Conservation (phyloP, 2,797 vertebrate species). For the Chromis chromis region DNA sequence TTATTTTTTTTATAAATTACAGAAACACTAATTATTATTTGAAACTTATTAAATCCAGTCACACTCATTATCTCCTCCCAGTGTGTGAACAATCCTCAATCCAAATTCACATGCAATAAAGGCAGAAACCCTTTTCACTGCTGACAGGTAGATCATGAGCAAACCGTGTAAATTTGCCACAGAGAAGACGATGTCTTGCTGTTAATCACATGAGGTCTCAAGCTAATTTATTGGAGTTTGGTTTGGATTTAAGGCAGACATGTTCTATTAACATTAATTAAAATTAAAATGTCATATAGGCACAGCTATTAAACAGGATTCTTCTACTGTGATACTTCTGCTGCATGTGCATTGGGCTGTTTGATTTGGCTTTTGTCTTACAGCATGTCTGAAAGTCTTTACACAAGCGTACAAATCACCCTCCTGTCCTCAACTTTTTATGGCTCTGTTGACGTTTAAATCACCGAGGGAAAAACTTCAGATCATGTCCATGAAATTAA, state of each 20-base stretch:
- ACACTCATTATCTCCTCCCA: background rate
- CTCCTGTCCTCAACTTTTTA: constrained; percentile 37
- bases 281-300: too few species aligned
- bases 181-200: background rate
- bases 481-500: constrained; percentile 36
- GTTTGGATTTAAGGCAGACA: background rate
- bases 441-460: constrained; percentile 33
- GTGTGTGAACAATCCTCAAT: background rate
- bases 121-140: background rate
- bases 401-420: constrained; percentile 8
- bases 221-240: background rate
- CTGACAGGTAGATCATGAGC: background rate
- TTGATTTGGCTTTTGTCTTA: background rate
- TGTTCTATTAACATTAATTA: background rate
- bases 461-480: constrained; percentile 32
- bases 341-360: background rate
- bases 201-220: background rate
- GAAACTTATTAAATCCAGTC: too few species aligned
- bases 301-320: background rate
- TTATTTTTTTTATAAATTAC: too few species aligned
- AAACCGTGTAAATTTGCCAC: background rate
- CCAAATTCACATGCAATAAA: background rate
- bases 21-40: too few species aligned
- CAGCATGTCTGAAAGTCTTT: background rate
- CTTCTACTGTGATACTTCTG: background rate